A percentile compares a stretch with the other conserved stretches of the same genome.
Evolutionary conservation across 2,797 vertebrate genomes (phyloP).

Genomic region (Geotrypetes seraphini): DNA sequence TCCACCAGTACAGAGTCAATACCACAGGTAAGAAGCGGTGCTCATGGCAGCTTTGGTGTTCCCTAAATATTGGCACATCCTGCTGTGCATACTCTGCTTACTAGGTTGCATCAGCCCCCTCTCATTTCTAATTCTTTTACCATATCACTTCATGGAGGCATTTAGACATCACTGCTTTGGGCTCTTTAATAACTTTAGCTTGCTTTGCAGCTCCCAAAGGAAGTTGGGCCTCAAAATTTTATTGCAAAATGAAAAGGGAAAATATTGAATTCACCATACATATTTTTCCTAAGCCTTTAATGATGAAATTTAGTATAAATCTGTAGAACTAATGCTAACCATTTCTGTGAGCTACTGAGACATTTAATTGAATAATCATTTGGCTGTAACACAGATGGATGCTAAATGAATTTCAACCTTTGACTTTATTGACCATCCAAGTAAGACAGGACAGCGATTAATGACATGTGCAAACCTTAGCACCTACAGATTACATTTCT

Average conservation of each 20-base stretch:
- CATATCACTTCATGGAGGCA: too few species aligned
- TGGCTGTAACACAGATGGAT: slow-evolving; percentile 36
- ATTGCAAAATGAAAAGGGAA: slow-evolving; percentile 12
- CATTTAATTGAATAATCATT: slow-evolving; percentile 46
- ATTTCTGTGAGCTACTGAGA: slow-evolving; percentile 38
- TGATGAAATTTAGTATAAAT: slow-evolving; percentile 31
- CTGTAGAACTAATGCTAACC: slow-evolving; percentile 37
- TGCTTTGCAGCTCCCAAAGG: slow-evolving; percentile 18
- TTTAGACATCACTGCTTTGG: too few species aligned
- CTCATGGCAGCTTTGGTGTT: too few species aligned
- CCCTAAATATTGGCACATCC: too few species aligned
- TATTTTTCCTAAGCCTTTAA: slow-evolving; percentile 29
- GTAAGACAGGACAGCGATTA: slow-evolving; percentile 20
- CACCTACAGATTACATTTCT: too few species aligned
- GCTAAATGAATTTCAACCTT: slow-evolving; percentile 36
- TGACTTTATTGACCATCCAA: slow-evolving; percentile 36
- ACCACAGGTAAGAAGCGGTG: too few species aligned
- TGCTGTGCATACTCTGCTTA: too few species aligned
- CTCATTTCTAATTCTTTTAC: too few species aligned
- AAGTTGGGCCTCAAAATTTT: slow-evolving; percentile 9
- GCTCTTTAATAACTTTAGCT: slow-evolving; percentile 21
- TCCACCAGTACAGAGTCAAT: too few species aligned
- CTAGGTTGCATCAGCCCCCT: too few species aligned
- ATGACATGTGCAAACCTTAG: too few species aligned
- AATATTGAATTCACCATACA: slow-evolving; percentile 28